Evolutionary conservation across 1,140 invertebrate genomes (phyloP), one percentile per base, ranked within the genome.

Genomic region (Pachypeltis micranthus): DNA sequence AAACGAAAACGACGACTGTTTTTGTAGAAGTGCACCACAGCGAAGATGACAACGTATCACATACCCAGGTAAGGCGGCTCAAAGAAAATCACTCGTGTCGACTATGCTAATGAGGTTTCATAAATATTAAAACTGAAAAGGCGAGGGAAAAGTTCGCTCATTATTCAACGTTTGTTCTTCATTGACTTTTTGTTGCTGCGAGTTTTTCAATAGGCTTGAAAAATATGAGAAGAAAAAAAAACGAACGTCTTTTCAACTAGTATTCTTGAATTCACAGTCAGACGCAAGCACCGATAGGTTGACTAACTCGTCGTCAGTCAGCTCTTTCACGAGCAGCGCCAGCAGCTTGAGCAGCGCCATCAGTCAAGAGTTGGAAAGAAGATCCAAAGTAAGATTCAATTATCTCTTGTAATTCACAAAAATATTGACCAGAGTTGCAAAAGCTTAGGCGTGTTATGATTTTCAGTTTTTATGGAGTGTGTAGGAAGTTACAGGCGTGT

Each of bases 351-450:
- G 66, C 23, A 68, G 66, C 67, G 83, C 83, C 44, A 81, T 85
- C 64, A 79, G 79, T 61, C 77, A 82, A 69, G 83, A 85, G 72
- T 72, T 85, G 58, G 77, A 82, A 66, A 78, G 80, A 71, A 77
- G 83, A 73, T 79, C 80, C 54, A 81, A 85, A 76, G 82, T 83
- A 73, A 70, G 65, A n/a, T 57, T 57, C 16, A 10, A 47, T 26
- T 61, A 25, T 16, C 14, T 25, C 21, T 26, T 59, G n/a, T n/a
- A n/a, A n/a, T n/a, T n/a, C n/a, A n/a, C n/a, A n/a, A n/a, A n/a
- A n/a, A n/a, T n/a, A n/a, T n/a, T n/a, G n/a, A n/a, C n/a, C n/a
- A n/a, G n/a, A n/a, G n/a, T n/a, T n/a, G n/a, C n/a, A n/a, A n/a
- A n/a, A n/a, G n/a, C n/a, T n/a, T n/a, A n/a, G n/a, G n/a, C n/a